Evolutionary conservation across 2,113 vertebrate species (phyloP).

Genomic region (Scartelaos histophorus): DNA sequence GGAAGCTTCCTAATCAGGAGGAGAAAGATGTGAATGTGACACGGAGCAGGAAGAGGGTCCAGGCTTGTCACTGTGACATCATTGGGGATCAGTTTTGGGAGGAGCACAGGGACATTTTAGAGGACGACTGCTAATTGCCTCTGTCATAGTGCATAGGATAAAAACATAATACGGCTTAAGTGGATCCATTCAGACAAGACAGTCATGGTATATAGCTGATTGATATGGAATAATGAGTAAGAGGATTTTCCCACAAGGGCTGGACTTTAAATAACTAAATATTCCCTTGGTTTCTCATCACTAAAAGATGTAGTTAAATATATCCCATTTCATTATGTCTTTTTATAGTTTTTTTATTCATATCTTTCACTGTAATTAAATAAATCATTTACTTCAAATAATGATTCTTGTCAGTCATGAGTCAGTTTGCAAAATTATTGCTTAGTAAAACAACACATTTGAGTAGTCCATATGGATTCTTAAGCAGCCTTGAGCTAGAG

Average conservation of each 20-base stretch:
- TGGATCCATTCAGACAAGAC: constrained; percentile 3
- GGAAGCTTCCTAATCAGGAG: constrained; percentile 76
- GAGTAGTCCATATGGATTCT: too few relatives aligned
- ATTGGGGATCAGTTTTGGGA: constrained; percentile 96
- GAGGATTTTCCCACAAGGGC: not conserved
- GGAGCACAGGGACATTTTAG: constrained; percentile 85
- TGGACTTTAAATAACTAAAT: not conserved
- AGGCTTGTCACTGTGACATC: constrained; percentile 84
- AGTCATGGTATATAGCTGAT: not conserved
- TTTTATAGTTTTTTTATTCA: not conserved
- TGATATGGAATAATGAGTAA: constrained; percentile 1
- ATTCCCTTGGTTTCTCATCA: not conserved
- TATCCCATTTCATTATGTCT: not conserved
- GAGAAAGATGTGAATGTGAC: constrained; percentile 82
- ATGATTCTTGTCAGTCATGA: too few relatives aligned
- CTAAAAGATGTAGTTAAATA: not conserved
- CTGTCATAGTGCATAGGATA: constrained; percentile 6
- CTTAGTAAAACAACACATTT: too few relatives aligned
- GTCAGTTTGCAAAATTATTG: too few relatives aligned
- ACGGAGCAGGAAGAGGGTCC: constrained; percentile 75
- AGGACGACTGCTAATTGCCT: constrained; percentile 76
- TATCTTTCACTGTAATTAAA: not conserved
- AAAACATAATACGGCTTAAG: not conserved
- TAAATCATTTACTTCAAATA: not conserved
- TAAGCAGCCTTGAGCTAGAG: too few relatives aligned